phyloP scores from a whole-genome alignment of 2,113 vertebrate genomes.

The Sander vitreus region DNA sequence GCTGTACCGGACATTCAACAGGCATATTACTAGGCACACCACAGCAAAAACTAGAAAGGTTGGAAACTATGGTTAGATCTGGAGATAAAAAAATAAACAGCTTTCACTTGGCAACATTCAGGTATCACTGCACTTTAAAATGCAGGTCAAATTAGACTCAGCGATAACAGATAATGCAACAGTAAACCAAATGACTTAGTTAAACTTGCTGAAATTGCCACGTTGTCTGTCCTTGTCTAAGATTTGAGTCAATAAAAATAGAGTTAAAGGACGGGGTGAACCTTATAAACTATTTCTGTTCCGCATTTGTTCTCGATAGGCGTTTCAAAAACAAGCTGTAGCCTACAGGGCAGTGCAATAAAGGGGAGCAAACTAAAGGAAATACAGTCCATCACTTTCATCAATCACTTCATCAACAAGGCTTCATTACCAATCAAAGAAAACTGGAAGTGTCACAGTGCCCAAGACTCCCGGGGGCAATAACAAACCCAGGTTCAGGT shows the following conservation, averaged over 20 bases:
- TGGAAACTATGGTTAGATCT: neutral
- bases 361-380: neutral
- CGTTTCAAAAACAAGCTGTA: neutral
- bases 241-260: neutral
- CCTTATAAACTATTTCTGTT: neutral
- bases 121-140: neutral
- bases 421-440: neutral
- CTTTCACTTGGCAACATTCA: neutral
- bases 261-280: neutral
- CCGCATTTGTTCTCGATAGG: neutral
- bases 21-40: neutral
- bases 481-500: neutral
- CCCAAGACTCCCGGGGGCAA: neutral
- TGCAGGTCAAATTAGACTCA: neutral
- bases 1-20: constrained; percentile 12
- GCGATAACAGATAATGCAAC: neutral
- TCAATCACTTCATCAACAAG: neutral
- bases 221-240: neutral
- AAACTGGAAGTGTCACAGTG: neutral
- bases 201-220: neutral
- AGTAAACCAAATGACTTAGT: neutral
- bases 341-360: neutral
- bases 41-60: neutral
- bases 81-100: neutral
- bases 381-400: neutral